phyloP scores from a whole-genome alignment of 2,888 invertebrate genomes.

The Drosophila prolongata region DNA sequence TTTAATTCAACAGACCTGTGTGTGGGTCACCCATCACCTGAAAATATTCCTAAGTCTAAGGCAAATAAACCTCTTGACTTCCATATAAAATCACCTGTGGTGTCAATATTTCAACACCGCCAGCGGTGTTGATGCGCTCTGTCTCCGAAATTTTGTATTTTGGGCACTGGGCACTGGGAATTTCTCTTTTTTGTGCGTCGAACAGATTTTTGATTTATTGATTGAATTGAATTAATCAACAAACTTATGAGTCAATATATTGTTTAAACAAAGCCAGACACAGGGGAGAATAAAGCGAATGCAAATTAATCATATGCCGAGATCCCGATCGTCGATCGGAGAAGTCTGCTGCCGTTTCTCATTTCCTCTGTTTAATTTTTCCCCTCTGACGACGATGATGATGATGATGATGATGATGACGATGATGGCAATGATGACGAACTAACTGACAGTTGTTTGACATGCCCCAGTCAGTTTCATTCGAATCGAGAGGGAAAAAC shows the following conservation, averaged over 20 bases:
- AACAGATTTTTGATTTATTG: slow-evolving; percentile 72
- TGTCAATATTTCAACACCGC: slow-evolving; percentile 81
- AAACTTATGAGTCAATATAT: slow-evolving; percentile 75
- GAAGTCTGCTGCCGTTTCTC: slow-evolving; percentile 41
- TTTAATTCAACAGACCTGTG: background rate
- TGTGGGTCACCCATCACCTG: background rate
- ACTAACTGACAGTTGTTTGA: slow-evolving; percentile 80
- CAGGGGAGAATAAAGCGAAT: slow-evolving; percentile 53
- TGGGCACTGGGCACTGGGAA: background rate
- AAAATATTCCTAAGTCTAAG: slow-evolving; percentile 30
- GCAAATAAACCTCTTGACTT: slow-evolving; percentile 53
- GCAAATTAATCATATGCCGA: slow-evolving; percentile 74
- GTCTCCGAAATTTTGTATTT: slow-evolving; percentile 38
- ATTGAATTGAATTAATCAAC: slow-evolving; percentile 76
- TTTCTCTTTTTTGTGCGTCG: slow-evolving; percentile 14
- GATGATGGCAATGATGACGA: slow-evolving; percentile 66
- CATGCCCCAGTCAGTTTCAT: slow-evolving; percentile 73
- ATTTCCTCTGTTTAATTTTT: slow-evolving; percentile 8
- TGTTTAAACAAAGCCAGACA: slow-evolving; percentile 62
- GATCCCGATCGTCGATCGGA: slow-evolving; percentile 57
- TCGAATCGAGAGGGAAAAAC: slow-evolving; percentile 46
- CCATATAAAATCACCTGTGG: slow-evolving; percentile 80
- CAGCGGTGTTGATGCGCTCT: slow-evolving; percentile 76
- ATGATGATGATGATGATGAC: slow-evolving; percentile 11
- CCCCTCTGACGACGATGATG: slow-evolving; percentile 7